Conservation (phyloP, 2,888 invertebrate genomes). For the Anorthoa munda region DNA sequence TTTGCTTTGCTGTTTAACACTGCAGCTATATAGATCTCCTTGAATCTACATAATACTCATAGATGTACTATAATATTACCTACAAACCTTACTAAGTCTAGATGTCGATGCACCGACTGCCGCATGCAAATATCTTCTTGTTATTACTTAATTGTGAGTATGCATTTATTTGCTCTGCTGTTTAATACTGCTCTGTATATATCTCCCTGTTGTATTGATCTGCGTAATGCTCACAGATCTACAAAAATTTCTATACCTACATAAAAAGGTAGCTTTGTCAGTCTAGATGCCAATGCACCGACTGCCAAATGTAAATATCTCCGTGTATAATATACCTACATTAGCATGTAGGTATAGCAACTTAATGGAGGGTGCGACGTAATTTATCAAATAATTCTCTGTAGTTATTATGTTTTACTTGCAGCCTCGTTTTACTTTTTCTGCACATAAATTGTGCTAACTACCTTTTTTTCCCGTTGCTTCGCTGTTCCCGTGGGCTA, state of each 20-base stretch:
- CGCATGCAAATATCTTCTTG: constrained; percentile 2
- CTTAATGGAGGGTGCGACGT: constrained; percentile 3
- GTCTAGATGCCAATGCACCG: constrained; percentile 20
- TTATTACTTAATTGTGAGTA: too few relatives aligned
- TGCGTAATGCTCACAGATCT: background rate
- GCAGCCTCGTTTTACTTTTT: background rate
- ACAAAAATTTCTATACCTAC: background rate
- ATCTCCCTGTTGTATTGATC: constrained; percentile 1
- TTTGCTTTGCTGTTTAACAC: constrained; percentile 73
- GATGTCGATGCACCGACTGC: constrained; percentile 5
- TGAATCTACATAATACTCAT: background rate
- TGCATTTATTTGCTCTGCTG: constrained; percentile 68
- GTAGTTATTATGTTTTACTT: background rate
- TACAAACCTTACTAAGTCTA: background rate
- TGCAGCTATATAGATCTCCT: constrained; percentile 40
- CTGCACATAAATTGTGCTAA: too few relatives aligned
- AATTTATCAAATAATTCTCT: constrained; percentile 7
- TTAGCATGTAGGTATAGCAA: background rate
- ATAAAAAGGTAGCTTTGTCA: background rate
- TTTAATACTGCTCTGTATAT: constrained; percentile 65
- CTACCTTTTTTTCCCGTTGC: too few relatives aligned
- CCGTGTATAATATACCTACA: background rate
- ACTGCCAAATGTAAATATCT: constrained; percentile 1
- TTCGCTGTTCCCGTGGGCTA: too few relatives aligned
- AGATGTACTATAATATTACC: background rate